Evolutionary conservation across 2,797 vertebrate species (phyloP).

Genomic region (Helicolenus hilgendorfi): DNA sequence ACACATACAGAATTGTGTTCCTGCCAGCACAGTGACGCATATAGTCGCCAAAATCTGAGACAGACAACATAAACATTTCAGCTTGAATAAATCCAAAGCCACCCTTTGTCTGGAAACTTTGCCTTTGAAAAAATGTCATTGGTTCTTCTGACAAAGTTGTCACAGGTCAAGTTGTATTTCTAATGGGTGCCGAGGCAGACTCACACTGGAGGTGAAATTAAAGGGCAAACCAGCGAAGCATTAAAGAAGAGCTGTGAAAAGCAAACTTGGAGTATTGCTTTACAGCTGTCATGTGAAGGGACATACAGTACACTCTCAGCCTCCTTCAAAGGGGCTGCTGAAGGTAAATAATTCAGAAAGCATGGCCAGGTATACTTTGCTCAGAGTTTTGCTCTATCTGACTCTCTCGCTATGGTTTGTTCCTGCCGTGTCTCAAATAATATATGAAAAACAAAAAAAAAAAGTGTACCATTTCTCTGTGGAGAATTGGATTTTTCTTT

Average conservation of each 20-base stretch:
- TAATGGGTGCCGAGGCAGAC: slow-evolving; percentile 71
- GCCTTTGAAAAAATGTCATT: slow-evolving; percentile 69
- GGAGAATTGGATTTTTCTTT: slow-evolving; percentile 74
- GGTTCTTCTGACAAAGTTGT: slow-evolving; percentile 67
- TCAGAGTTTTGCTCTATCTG: slow-evolving; percentile 65
- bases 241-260: slow-evolving; percentile 76
- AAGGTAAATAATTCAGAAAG: slow-evolving; percentile 84
- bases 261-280: slow-evolving; percentile 74
- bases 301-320: slow-evolving; percentile 67
- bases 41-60: slow-evolving; percentile 2
- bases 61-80: slow-evolving; percentile 59
- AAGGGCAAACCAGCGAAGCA: slow-evolving; percentile 81
- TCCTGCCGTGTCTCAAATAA: slow-evolving; percentile 78
- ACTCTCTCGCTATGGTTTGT: slow-evolving; percentile 67
- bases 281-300: slow-evolving; percentile 75
- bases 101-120: slow-evolving; percentile 53
- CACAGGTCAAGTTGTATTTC: slow-evolving; percentile 81
- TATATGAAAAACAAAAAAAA: slow-evolving; percentile 53
- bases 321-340: slow-evolving; percentile 66
- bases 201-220: slow-evolving; percentile 79
- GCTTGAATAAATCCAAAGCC: slow-evolving; percentile 50
- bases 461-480: slow-evolving; percentile 54
- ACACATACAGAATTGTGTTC: neutral
- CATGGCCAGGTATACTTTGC: slow-evolving; percentile 63
- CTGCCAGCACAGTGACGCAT: neutral